Evolutionary conservation across 2,797 vertebrate species (phyloP), one percentile per base, ranked within the genome.

Genomic region (Chelidonichthys spinosus): DNA sequence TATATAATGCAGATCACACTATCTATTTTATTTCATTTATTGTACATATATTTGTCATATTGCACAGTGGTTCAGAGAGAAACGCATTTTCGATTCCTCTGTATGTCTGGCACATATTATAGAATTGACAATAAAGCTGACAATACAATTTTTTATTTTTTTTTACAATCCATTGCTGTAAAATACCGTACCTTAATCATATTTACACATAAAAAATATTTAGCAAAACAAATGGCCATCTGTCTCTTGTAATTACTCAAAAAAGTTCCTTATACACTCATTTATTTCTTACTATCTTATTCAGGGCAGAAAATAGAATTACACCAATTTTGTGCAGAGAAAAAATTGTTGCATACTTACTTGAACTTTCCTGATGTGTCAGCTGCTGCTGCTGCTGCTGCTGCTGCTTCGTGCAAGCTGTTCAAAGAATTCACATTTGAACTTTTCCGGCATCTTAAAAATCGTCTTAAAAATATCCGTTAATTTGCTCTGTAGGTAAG

Each of bases 251-350:
- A 5, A 49, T 3, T 13, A 49, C 17, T 13, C 9, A 49, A 50
- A 40, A 8, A 18, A 13, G 17, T 33, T 47, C 25, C 11, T 7
- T 46, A 11, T 11, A n/a, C 15, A 14, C 43, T 35, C 2, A 1
- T 62, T 53, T 13, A 11, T 72, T 75, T 70, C 60, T 25, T 68
- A 83, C 72, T 63, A 18, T 64, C 54, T 77, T 67, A 60, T 75
- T 80, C 32, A 11, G 39, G 14, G 49, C 36, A 53, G 35, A 37
- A 63, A 70, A 59, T 6, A 50, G 4, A 54, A 55, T 65, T 65
- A 33, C 32, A 64, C 17, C 5, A 65, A 33, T 52, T 70, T 40
- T 50, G 6, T 47, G 44, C 25, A 25, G 2, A 25, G 2, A 25
- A 25, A 25, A 25, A 25, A 25, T 25, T 25, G 25, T 25, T 25